A percentile compares a stretch with the other conserved stretches of the same genome.
Evolutionary conservation across 2,113 vertebrate genomes (phyloP).

Genomic region (Hippopotamus amphibius): DNA sequence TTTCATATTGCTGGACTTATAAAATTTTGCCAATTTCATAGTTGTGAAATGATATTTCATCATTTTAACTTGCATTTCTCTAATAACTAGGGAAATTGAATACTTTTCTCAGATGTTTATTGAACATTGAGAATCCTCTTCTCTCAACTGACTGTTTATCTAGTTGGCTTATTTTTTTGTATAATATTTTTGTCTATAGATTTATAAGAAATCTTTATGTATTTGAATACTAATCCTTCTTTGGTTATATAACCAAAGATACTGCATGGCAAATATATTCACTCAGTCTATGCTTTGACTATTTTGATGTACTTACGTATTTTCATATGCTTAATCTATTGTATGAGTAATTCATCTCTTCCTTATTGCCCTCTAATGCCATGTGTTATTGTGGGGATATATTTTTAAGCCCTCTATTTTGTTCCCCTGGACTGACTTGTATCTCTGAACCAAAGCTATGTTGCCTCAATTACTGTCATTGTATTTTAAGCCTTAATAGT

Average conservation of each 20-base stretch:
- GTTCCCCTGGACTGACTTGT: background rate
- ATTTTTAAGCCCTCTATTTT: background rate
- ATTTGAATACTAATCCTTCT: background rate
- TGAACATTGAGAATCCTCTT: background rate
- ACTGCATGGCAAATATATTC: background rate
- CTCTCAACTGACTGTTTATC: background rate
- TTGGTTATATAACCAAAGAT: background rate
- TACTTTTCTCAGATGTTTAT: background rate
- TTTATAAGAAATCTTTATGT: constrained; percentile 8
- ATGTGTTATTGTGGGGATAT: background rate
- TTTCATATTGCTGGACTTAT: background rate
- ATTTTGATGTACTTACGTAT: background rate
- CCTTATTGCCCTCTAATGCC: background rate
- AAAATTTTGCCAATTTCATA: background rate
- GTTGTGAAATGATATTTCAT: background rate
- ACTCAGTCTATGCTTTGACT: background rate
- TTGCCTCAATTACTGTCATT: background rate
- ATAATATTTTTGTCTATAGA: background rate
- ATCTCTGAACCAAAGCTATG: background rate
- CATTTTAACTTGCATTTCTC: constrained; percentile 7
- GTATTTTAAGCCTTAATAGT: constrained; percentile 39
- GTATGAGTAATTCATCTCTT: background rate
- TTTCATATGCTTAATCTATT: constrained; percentile 20
- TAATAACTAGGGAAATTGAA: background rate
- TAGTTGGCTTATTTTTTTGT: background rate